A percentile compares a stretch with the other conserved stretches of the same genome.
phyloP scores from a whole-genome alignment of 1,140 invertebrate species.

The Atopsyche davidsoni region DNA sequence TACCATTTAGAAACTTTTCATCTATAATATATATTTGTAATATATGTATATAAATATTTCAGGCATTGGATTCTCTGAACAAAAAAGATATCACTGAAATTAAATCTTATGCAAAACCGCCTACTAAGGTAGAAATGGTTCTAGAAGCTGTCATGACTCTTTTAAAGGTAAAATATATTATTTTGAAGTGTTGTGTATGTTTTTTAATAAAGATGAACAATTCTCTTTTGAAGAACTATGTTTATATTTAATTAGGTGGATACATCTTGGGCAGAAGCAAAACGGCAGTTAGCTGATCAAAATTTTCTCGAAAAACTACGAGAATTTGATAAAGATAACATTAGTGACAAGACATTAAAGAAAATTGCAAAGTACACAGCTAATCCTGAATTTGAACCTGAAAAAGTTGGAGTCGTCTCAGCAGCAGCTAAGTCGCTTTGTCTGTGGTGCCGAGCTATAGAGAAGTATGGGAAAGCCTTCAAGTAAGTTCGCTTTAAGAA shows the following conservation, averaged over 20 bases:
- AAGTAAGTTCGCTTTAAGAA: conserved; percentile 47
- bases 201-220: neutral
- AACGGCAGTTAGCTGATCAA: conserved; percentile 72
- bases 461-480: conserved; percentile 81
- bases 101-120: conserved; percentile 78
- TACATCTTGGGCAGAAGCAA: conserved; percentile 79
- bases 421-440: conserved; percentile 77
- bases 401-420: conserved; percentile 76
- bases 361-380: conserved; percentile 72
- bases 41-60: conserved; percentile 16
- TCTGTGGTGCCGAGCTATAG: conserved; percentile 86
- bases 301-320: conserved; percentile 71
- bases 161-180: conserved; percentile 45
- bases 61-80: conserved; percentile 75
- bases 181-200: conserved; percentile 3
- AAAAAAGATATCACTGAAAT: conserved; percentile 86
- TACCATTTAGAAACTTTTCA: conserved; percentile 30
- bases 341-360: conserved; percentile 71
- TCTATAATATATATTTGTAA: neutral
- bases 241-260: conserved; percentile 50
- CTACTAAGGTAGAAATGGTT: conserved; percentile 78
- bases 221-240: neutral
- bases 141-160: conserved; percentile 86
- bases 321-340: conserved; percentile 83
- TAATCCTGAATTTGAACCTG: conserved; percentile 78